Evolutionary conservation across 2,888 invertebrate species (phyloP).

Genomic region (Dryadula phaetusa): DNA sequence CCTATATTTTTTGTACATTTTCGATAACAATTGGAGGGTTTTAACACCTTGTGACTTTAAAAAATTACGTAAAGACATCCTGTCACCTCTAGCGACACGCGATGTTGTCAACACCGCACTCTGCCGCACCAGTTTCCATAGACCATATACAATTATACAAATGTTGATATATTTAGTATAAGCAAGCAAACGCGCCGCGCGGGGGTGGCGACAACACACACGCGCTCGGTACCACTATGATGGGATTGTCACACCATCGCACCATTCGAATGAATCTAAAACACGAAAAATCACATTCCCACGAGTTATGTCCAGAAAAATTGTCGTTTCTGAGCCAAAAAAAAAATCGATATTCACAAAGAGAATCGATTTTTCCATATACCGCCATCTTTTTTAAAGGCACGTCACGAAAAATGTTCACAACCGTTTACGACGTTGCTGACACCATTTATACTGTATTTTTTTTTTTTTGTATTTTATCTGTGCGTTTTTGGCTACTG

Average conservation of each 20-base stretch:
- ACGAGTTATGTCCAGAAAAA: background rate
- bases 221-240: slow-evolving; percentile 53
- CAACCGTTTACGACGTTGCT: background rate
- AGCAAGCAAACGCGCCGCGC: slow-evolving; percentile 62
- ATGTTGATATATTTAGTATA: slow-evolving; percentile 72
- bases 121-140: slow-evolving; percentile 66
- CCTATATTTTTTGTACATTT: no score
- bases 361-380: background rate
- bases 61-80: no score
- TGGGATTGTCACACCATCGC: slow-evolving; percentile 63
- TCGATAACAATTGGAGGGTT: no score
- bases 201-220: slow-evolving; percentile 49
- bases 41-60: no score
- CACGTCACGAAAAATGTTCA: slow-evolving; percentile 12
- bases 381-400: background rate
- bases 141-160: slow-evolving; percentile 77
- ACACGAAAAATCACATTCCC: slow-evolving; percentile 24
- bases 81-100: slow-evolving; percentile 26
- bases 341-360: background rate
- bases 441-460: background rate
- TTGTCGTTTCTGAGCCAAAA: background rate
- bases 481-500: background rate
- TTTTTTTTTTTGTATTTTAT: slow-evolving; percentile 9
- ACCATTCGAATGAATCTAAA: slow-evolving; percentile 62
- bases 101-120: slow-evolving; percentile 57